Conservation (phyloP, 2,797 vertebrate genomes). For the Xenopus petersii region DNA sequence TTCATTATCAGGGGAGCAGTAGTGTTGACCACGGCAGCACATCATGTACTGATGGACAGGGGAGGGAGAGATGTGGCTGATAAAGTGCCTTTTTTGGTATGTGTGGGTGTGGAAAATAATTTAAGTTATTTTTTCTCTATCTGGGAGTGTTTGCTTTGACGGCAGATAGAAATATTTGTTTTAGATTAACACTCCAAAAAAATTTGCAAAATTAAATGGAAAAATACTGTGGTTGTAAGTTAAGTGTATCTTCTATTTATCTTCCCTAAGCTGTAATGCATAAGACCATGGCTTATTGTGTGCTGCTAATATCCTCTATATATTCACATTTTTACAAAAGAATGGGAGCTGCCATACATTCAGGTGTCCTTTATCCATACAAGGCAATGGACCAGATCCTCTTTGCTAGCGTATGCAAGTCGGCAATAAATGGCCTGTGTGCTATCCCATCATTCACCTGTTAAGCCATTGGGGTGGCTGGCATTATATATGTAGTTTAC, state of each 20-base stretch:
- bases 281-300: neutral
- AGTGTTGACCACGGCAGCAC: constrained; percentile 56
- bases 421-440: too few species aligned
- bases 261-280: neutral
- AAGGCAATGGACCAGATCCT: too few species aligned
- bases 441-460: too few species aligned
- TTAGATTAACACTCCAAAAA: constrained; percentile 53
- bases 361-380: too few species aligned
- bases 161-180: constrained; percentile 53
- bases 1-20: constrained; percentile 65
- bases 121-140: constrained; percentile 65
- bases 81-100: constrained; percentile 50
- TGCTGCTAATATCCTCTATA: neutral
- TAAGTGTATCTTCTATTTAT: too few species aligned
- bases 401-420: too few species aligned
- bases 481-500: too few species aligned
- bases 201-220: neutral
- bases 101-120: constrained; percentile 72
- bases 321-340: too few species aligned
- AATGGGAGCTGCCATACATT: too few species aligned
- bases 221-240: neutral
- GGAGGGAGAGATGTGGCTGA: constrained; percentile 47
- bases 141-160: constrained; percentile 49
- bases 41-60: constrained; percentile 56
- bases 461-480: too few species aligned